Conservation (phyloP, 2,113 vertebrate genomes). For the Odontesthes bonariensis region DNA sequence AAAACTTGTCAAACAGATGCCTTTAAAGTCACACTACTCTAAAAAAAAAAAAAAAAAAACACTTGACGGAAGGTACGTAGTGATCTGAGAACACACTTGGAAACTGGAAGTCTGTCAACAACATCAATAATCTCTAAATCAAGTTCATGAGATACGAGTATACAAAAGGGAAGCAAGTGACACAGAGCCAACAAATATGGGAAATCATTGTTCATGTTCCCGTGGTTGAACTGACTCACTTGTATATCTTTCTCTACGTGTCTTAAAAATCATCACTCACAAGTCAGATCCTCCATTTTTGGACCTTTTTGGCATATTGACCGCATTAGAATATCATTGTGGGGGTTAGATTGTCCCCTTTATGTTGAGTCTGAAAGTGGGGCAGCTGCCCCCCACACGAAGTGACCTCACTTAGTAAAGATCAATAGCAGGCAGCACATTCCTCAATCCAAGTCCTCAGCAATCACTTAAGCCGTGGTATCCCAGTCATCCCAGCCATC, state of each 20-base stretch:
- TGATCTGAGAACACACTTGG: constrained; percentile 11
- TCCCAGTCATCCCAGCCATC: constrained; percentile 73
- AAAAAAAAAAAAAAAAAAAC: too few relatives aligned
- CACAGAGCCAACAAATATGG: constrained; percentile 6
- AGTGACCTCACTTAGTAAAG: constrained; percentile 74
- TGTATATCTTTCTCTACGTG: neutral
- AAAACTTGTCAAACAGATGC: neutral
- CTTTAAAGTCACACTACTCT: constrained; percentile 9
- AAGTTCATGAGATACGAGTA: constrained; percentile 2
- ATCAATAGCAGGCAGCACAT: constrained; percentile 76
- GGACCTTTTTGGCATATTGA: constrained; percentile 34
- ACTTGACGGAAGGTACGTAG: constrained; percentile 33
- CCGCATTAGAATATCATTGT: constrained; percentile 54
- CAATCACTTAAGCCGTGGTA: constrained; percentile 70
- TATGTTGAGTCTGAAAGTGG: constrained; percentile 56
- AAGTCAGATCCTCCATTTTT: constrained; percentile 20
- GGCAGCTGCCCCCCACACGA: constrained; percentile 60
- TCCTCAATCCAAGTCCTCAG: constrained; percentile 62
- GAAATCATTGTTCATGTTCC: constrained; percentile 3
- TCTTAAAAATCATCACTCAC: constrained; percentile 2
- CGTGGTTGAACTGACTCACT: constrained; percentile 12
- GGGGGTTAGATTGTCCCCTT: constrained; percentile 34
- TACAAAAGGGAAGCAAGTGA: constrained; percentile 12
- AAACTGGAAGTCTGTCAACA: constrained; percentile 1
- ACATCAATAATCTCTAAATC: constrained; percentile 13